phyloP scores from a whole-genome alignment of 2,113 vertebrate species.

The Nycticebus coucang region DNA sequence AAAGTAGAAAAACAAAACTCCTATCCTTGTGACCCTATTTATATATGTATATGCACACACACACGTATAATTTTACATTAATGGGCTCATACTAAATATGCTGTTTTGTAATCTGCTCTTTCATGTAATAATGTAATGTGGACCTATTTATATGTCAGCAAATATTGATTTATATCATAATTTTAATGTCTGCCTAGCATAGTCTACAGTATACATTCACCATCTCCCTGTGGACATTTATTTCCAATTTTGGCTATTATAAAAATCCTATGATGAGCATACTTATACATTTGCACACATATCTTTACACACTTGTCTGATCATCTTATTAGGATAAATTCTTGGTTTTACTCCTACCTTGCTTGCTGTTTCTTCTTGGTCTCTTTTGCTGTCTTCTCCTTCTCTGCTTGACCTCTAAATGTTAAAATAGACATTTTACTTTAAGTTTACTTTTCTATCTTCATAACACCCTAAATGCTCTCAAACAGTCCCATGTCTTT shows the following conservation, averaged over 20 bases:
- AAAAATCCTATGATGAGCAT: slow-evolving; percentile 9
- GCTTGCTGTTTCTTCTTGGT: slow-evolving; percentile 25
- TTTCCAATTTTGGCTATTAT: slow-evolving; percentile 24
- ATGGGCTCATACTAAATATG: background rate
- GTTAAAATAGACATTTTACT: background rate
- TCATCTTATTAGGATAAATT: slow-evolving; percentile 24
- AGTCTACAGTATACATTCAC: background rate
- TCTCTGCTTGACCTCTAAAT: background rate
- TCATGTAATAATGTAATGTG: background rate
- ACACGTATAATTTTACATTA: slow-evolving; percentile 17
- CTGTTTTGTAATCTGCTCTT: slow-evolving; percentile 2
- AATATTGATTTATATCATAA: background rate
- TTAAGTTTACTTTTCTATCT: background rate
- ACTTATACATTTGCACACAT: background rate
- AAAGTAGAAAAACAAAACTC: slow-evolving; percentile 35
- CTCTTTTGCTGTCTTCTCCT: background rate
- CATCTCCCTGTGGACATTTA: background rate
- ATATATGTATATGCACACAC: background rate
- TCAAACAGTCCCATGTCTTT: background rate
- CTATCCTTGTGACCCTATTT: background rate
- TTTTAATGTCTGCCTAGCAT: background rate
- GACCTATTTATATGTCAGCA: background rate
- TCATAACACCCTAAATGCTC: background rate
- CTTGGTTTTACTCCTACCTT: background rate
- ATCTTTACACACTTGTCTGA: background rate